Evolutionary conservation across 1,140 invertebrate species (phyloP), one percentile per base, ranked within the genome.

Genomic region (Hypothenemus hampei): DNA sequence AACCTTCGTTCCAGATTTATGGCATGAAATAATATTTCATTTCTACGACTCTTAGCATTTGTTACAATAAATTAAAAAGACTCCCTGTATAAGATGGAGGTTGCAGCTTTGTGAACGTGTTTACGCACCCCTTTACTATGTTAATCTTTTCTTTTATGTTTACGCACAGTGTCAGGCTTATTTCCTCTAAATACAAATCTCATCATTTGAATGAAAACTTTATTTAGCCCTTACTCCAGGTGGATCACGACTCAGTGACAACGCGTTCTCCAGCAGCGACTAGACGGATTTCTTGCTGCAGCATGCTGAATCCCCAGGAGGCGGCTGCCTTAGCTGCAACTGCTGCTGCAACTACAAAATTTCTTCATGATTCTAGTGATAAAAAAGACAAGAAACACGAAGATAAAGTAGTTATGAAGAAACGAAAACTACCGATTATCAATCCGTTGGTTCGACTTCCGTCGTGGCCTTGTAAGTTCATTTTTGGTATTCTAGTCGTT

Each of bases 381-480:
- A 62, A 64, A 33, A 63, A 58, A 24, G 65, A 68, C 16, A 56
- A 33, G 13, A 56, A 56, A 23, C 57, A 62, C 24, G 57, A 65
- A 18, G 63, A 67, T 63, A 71, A 56, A 33, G 61, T 62, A 61
- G 68, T 44, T 65, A 75, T 60, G 68, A 74, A 63, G 58, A 77
- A 77, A 23, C 21, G 37, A n/a, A 87, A 86, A 66, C 72, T 93
- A 45, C 91, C 91, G 4, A 93, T 94, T 55, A 93, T 94, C 52
- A 94, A 93, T 75, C 91, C 91, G 0, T 67, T 93, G 16, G 89
- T 93, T 4, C 79, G 82, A 45, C 72, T 91, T 41, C 90, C 91
- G 8, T 85, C 86, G 62, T 94, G 91, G 90, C 91, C 91, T 56
- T 85, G 84, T 89, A 79, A 77, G 85, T 79, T 16, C 21, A 39